These are phyloP conservation scores for Microctenopoma stevenorrisi DNA, from an alignment of 2,797 vertebrate species.

Conservation along the genomic window DNA sequence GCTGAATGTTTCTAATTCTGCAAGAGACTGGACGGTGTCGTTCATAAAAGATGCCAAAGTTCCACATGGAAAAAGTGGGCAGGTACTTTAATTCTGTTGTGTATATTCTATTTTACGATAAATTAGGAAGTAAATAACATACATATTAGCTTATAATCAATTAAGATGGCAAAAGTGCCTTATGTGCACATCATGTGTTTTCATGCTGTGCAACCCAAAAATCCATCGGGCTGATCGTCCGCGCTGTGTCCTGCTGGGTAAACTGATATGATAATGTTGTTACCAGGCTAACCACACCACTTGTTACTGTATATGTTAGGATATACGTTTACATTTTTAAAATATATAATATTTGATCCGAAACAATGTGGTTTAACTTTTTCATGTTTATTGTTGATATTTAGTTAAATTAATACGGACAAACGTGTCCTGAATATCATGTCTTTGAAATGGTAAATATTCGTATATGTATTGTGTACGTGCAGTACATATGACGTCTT, in stretches of 20 bases:
- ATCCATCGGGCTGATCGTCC: neutral
- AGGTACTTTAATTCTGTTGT: conserved; percentile 77
- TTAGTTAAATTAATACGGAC: neutral
- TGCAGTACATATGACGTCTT: conserved; percentile 10
- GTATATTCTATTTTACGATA: conserved; percentile 8
- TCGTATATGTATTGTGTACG: neutral
- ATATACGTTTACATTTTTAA: conserved; percentile 26
- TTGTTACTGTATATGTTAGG: neutral
- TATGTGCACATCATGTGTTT: neutral
- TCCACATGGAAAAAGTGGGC: conserved; percentile 86
- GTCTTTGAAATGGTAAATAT: neutral
- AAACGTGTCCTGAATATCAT: neutral
- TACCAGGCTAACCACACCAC: neutral
- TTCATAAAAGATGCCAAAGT: conserved; percentile 85
- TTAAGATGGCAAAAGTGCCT: neutral
- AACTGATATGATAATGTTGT: conserved; percentile 20
- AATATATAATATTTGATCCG: neutral
- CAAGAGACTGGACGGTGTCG: conserved; percentile 89
- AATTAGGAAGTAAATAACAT: neutral
- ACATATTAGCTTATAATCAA: neutral
- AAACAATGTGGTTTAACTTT: too few species aligned
- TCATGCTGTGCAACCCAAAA: neutral
- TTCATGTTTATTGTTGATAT: conserved; percentile 1
- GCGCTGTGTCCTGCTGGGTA: conserved; percentile 12
- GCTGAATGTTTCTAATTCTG: conserved; percentile 86